phyloP scores from a whole-genome alignment of 2,888 invertebrate genomes.

The Stenurella melanura region DNA sequence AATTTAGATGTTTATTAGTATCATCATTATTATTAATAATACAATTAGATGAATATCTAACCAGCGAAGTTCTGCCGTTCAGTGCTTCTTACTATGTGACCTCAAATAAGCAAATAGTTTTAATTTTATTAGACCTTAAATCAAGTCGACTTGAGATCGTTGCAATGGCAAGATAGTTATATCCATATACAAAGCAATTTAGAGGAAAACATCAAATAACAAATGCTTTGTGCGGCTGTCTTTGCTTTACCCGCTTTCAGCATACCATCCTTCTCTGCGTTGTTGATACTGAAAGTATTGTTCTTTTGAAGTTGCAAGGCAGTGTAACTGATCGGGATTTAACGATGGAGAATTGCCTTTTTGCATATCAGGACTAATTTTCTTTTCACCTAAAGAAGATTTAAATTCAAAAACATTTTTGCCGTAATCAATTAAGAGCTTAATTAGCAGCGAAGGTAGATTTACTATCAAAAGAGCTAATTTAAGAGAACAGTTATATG shows the following conservation, averaged over 20 bases:
- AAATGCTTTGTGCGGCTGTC: conserved; percentile 4
- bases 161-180: not conserved
- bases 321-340: conserved; percentile 11
- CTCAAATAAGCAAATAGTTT: not conserved
- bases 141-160: not conserved
- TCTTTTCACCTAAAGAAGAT: not conserved
- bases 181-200: conserved; percentile 14
- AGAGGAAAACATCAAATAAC: conserved; percentile 8
- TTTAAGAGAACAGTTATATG: not conserved
- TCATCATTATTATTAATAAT: no score
- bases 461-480: not conserved
- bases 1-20: no score
- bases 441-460: not conserved
- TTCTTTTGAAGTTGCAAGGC: conserved; percentile 17
- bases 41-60: no score
- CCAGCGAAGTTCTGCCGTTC: no score
- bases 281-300: conserved; percentile 11
- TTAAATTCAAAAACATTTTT: conserved; percentile 18
- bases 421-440: not conserved
- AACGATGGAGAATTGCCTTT: conserved; percentile 14
- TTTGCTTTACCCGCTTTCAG: not conserved
- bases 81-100: not conserved
- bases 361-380: conserved; percentile 7
- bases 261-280: not conserved
- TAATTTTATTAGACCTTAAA: not conserved